Evolutionary conservation across 2,888 invertebrate species (phyloP).

Genomic region (Nomada ferruginata): DNA sequence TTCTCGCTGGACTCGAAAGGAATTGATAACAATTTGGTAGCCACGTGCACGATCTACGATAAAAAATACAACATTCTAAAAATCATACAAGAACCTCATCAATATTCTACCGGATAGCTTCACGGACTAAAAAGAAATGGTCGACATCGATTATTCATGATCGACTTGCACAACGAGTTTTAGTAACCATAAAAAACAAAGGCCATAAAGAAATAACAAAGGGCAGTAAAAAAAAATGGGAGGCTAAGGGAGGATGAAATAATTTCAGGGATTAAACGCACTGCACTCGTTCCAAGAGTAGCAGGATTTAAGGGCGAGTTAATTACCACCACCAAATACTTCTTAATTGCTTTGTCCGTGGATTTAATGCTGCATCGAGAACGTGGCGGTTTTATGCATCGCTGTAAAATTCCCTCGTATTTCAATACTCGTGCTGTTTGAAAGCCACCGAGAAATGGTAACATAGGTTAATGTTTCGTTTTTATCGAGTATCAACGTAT

Average conservation of each 20-base stretch:
- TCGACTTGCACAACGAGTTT: background rate
- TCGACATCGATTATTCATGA: conserved; percentile 18
- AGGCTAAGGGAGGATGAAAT: background rate
- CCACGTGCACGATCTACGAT: background rate
- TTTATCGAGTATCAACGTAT: conserved; percentile 21
- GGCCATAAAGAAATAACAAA: background rate
- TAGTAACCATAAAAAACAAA: background rate
- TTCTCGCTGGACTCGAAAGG: background rate
- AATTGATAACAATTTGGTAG: background rate
- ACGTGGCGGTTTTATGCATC: background rate
- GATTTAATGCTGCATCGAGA: conserved; percentile 11
- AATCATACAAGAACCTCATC: no score
- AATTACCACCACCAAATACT: conserved; percentile 45
- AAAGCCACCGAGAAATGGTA: background rate
- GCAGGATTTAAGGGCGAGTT: conserved; percentile 45
- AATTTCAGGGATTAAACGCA: conserved; percentile 28
- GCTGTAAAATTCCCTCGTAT: conserved; percentile 10
- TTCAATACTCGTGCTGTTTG: conserved; percentile 37
- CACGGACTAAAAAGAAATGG: no score
- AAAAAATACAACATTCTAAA: no score
- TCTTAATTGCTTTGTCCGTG: conserved; percentile 47
- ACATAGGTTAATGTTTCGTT: background rate
- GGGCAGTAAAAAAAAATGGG: background rate
- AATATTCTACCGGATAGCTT: no score
- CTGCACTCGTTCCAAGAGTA: conserved; percentile 11